Evolutionary conservation across 2,888 invertebrate species (phyloP).

Genomic region (Rutpela maculata): DNA sequence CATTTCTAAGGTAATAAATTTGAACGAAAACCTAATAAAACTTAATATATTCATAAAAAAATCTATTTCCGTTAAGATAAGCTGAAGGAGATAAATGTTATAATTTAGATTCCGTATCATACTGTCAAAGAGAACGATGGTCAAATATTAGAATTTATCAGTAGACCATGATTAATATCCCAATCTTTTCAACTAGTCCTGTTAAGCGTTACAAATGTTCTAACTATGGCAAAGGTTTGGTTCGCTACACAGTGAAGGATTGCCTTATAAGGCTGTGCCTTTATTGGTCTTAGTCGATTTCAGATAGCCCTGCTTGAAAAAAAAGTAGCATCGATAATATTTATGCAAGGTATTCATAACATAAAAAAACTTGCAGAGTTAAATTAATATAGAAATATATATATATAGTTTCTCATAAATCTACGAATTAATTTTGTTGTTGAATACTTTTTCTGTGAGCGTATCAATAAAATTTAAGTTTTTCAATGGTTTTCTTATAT

Average conservation of each 20-base stretch:
- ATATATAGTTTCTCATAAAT: too few relatives aligned
- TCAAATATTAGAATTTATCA: conserved; percentile 67
- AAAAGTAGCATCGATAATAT: conserved; percentile 24
- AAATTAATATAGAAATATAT: too few relatives aligned
- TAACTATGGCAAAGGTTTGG: conserved; percentile 39
- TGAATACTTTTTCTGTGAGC: too few relatives aligned
- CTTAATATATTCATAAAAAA: conserved; percentile 31
- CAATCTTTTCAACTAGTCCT: conserved; percentile 62
- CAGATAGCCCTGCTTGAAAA: conserved; percentile 21
- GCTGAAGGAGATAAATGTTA: conserved; percentile 51
- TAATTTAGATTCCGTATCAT: conserved; percentile 51
- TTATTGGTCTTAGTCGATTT: conserved; percentile 27
- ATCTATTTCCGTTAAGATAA: conserved; percentile 32
- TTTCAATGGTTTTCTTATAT: too few relatives aligned
- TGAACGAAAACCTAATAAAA: conserved; percentile 17
- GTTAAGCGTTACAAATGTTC: conserved; percentile 63
- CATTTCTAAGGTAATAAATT: conserved; percentile 25
- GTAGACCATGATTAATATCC: conserved; percentile 61
- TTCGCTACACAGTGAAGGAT: conserved; percentile 32
- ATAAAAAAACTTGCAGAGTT: background rate
- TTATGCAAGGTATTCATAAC: background rate
- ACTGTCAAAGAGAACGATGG: conserved; percentile 52
- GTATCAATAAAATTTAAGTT: too few relatives aligned
- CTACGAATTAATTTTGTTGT: too few relatives aligned
- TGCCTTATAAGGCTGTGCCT: conserved; percentile 30